phyloP scores from a whole-genome alignment of 1,140 invertebrate genomes.

The Trigoniulus corallinus region DNA sequence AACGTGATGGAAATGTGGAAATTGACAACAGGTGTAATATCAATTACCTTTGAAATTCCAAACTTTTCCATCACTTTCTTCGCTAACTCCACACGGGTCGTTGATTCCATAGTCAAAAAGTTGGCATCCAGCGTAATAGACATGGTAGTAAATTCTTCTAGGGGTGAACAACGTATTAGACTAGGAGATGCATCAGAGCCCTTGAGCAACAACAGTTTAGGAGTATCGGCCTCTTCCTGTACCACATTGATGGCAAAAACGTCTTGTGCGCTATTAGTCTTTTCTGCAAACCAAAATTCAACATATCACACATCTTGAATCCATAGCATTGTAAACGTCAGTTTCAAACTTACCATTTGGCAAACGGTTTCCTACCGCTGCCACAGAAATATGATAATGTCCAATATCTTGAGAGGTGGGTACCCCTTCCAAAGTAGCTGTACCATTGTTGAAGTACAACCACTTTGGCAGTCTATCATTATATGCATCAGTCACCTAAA shows the following conservation, averaged over 20 bases:
- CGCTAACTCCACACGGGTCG: conserved; percentile 17
- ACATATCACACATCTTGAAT: neutral
- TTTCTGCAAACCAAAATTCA: conserved; percentile 13
- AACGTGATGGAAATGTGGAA: conserved; percentile 18
- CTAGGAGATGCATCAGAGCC: conserved; percentile 7
- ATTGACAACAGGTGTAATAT: no score
- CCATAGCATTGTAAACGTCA: neutral
- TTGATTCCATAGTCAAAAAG: conserved; percentile 15
- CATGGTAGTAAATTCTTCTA: conserved; percentile 22
- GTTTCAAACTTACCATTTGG: neutral
- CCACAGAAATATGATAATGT: conserved; percentile 32
- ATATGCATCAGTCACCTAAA: conserved; percentile 25
- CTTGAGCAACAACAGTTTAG: conserved; percentile 4
- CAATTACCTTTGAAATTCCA: neutral
- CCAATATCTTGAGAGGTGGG: conserved; percentile 36
- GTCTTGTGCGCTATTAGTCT: conserved; percentile 27
- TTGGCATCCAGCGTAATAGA: conserved; percentile 24
- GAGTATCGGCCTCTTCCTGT: conserved; percentile 12
- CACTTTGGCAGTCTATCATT: conserved; percentile 24
- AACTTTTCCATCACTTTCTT: conserved; percentile 15
- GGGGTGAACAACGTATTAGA: conserved; percentile 16
- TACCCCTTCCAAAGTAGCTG: conserved; percentile 34
- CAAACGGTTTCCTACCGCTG: conserved; percentile 21
- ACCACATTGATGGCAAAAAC: conserved; percentile 38
- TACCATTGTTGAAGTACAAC: conserved; percentile 24